Evolutionary conservation across 1,140 invertebrate genomes (phyloP).

Genomic region (Zaprionus africanus): DNA sequence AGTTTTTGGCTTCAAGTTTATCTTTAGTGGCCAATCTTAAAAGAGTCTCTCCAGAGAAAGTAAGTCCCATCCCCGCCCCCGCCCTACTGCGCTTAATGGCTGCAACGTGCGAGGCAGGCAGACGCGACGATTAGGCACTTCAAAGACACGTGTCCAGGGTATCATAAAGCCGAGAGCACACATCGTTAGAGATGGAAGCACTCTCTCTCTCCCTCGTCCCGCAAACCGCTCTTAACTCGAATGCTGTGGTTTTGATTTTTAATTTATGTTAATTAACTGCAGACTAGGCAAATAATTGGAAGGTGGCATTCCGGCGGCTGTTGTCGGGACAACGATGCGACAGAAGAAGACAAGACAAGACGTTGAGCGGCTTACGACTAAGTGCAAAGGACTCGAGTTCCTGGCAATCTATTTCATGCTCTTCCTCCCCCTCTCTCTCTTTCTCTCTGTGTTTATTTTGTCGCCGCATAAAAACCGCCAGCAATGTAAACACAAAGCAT

Average conservation of each 20-base stretch:
- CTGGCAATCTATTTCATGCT: slow-evolving; percentile 30
- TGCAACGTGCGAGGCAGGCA: slow-evolving; percentile 65
- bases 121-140: slow-evolving; percentile 52
- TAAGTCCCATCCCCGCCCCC: not conserved
- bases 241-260: slow-evolving; percentile 69
- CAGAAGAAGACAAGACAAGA: slow-evolving; percentile 9
- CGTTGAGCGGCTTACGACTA: slow-evolving; percentile 54
- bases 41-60: not conserved
- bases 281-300: slow-evolving; percentile 56
- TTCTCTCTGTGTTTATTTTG: slow-evolving; percentile 35
- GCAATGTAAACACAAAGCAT: slow-evolving; percentile 44
- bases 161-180: slow-evolving; percentile 34
- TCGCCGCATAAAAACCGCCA: slow-evolving; percentile 25
- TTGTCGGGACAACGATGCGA: slow-evolving; percentile 47
- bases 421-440: not conserved
- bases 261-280: slow-evolving; percentile 79
- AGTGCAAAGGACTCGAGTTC: slow-evolving; percentile 59
- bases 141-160: slow-evolving; percentile 39
- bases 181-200: slow-evolving; percentile 23
- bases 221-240: slow-evolving; percentile 41
- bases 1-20: slow-evolving; percentile 1
- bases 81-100: slow-evolving; percentile 50
- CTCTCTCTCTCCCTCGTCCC: not conserved
- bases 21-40: no score
- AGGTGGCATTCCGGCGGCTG: slow-evolving; percentile 31